phyloP scores from a whole-genome alignment of 2,113 vertebrate species.

The Alethe diademata region DNA sequence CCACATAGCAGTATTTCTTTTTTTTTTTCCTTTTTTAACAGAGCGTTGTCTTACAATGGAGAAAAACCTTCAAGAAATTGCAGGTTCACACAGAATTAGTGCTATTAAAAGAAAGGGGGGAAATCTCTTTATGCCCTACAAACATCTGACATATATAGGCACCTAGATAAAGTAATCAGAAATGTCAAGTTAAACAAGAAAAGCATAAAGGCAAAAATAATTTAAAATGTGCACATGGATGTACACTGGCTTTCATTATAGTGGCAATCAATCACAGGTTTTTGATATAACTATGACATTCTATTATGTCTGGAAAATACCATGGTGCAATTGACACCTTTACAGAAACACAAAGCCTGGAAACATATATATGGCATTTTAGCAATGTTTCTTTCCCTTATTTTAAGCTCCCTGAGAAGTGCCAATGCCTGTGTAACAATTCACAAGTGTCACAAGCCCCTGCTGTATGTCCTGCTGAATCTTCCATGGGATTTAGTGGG shows the following conservation, averaged over 20 bases:
- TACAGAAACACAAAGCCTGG: constrained; percentile 26
- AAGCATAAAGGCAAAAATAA: constrained; percentile 31
- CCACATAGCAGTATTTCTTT: not conserved
- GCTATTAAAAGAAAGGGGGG: not conserved
- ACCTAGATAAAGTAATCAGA: constrained; percentile 28
- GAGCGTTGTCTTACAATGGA: not conserved
- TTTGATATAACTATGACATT: constrained; percentile 30
- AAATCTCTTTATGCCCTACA: not conserved
- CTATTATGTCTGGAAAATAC: constrained; percentile 40
- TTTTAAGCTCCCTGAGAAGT: not conserved
- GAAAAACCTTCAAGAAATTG: not conserved
- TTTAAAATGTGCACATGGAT: constrained; percentile 24
- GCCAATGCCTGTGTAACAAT: not conserved
- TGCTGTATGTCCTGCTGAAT: not conserved
- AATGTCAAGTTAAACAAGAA: constrained; percentile 56
- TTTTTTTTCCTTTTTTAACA: not conserved
- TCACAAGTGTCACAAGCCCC: not conserved
- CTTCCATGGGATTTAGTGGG: not conserved
- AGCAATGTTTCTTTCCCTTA: not conserved
- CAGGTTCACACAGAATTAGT: constrained; percentile 2
- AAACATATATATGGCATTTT: constrained; percentile 26
- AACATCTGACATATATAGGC: constrained; percentile 34
- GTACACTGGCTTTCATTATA: constrained; percentile 39
- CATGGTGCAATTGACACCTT: constrained; percentile 13
- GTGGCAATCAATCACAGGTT: constrained; percentile 24